Evolutionary conservation across 2,797 vertebrate species (phyloP), one percentile per base, ranked within the genome.

Genomic region (Poecilia wingei): DNA sequence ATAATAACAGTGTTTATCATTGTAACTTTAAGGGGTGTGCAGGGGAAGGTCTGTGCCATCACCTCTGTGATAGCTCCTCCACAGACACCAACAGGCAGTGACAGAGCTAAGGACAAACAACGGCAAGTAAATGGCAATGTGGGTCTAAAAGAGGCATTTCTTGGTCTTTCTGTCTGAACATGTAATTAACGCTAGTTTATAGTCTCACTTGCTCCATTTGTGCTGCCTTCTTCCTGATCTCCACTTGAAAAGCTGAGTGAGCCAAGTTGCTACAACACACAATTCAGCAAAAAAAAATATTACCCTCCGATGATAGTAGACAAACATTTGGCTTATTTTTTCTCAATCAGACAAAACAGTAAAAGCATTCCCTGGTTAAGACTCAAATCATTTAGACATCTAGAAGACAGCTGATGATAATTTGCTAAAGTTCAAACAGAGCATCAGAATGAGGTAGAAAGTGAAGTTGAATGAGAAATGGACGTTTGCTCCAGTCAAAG

Each of bases 1-100:
- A n/a, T 94, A 93, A 96, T 95, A 84, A 95, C 86, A 88, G 93
- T 94, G 87, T 93, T 95, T 94, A 91, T 88, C 77, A 1, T 79
- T 86, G 89, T 85, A 91, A 89, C 87, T 88, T 90, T 84, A 92
- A 91, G 85, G 88, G 84, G 77, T 86, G 81, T 66, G 57, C 16
- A 49, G 74, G 78, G 76, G 68, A 47, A 81, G 51, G 80, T 87
- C 81, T 88, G 69, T 87, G 82, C 92, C 79, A 86, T 76, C 76
- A 79, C 77, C 80, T 83, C 81, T 74, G 72, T 84, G 84, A 87
- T 81, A 85, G 80, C 77, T 81, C 79, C 78, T 87, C 77, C 93
- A 88, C 74, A 91, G 81, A 83, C 74, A 77, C 80, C 9, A 76
- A 53, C 79, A 87, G 73, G 49, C 77, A 75, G 28, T 76, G 89